Conservation (phyloP, 2,888 invertebrate species). For the Folsomia candida region DNA sequence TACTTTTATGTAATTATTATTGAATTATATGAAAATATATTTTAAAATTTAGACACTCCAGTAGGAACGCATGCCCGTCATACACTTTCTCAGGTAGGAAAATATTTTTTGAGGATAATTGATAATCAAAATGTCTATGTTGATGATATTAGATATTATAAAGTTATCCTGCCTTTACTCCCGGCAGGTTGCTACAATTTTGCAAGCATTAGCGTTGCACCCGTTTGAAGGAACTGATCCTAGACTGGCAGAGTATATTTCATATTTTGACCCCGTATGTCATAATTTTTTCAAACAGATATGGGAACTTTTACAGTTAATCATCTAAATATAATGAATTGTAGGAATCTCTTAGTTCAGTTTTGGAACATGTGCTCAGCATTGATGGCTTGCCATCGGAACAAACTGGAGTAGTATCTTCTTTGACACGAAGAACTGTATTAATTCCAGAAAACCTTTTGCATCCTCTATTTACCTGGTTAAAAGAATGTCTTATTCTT, state of each 20-base stretch:
- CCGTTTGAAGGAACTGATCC: constrained; percentile 77
- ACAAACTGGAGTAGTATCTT: constrained; percentile 37
- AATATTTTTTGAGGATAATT: no score
- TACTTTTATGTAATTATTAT: neutral
- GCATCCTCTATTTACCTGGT: constrained; percentile 42
- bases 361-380: constrained; percentile 46
- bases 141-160: no score
- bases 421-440: constrained; percentile 43
- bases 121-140: no score
- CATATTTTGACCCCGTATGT: constrained; percentile 47
- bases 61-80: constrained; percentile 49
- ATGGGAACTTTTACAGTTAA: neutral
- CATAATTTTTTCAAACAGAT: no score
- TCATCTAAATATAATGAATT: neutral
- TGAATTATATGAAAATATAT: no score
- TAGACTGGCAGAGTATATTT: constrained; percentile 63
- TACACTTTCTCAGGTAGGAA: constrained; percentile 43
- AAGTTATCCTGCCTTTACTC: no score
- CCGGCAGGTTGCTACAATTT: constrained; percentile 89
- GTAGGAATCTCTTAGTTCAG: constrained; percentile 42
- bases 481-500: constrained; percentile 46
- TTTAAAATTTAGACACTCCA: no score
- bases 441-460: constrained; percentile 49
- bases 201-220: constrained; percentile 84
- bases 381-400: constrained; percentile 47